phyloP scores from a whole-genome alignment of 2,797 vertebrate genomes.

The Sebastes aleutianus region DNA sequence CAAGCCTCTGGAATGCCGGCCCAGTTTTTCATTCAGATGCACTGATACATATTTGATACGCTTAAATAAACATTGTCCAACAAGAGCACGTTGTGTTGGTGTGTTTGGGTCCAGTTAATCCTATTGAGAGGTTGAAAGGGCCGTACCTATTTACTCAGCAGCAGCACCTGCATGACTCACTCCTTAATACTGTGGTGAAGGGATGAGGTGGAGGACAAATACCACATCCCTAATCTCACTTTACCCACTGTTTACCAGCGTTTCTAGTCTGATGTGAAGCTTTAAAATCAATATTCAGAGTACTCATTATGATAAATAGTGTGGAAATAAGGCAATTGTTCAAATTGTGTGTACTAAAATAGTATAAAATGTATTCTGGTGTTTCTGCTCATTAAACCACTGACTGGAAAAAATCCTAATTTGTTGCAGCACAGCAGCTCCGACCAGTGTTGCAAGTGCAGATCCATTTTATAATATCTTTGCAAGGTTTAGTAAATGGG shows the following conservation, averaged over 20 bases:
- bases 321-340: background rate
- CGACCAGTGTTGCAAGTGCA: background rate
- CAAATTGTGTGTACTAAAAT: background rate
- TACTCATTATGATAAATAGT: background rate
- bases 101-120: conserved; percentile 24
- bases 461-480: background rate
- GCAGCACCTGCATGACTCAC: conserved; percentile 25
- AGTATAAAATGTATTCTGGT: background rate
- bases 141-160: background rate
- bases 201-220: background rate
- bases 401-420: background rate
- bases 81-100: conserved; percentile 10
- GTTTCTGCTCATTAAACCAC: background rate
- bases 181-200: conserved; percentile 5
- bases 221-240: background rate
- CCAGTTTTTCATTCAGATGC: conserved; percentile 33
- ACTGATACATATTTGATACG: conserved; percentile 18
- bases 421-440: background rate
- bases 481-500: background rate
- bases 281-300: background rate
- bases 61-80: conserved; percentile 19
- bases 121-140: background rate
- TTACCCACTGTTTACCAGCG: background rate
- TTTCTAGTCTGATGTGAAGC: background rate
- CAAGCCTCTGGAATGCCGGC: background rate